Percentiles rank a stretch among this genome's conserved stretches.
Evolutionary conservation across 2,113 vertebrate species (phyloP).

Genomic region (Dicerorhinus sumatrensis): DNA sequence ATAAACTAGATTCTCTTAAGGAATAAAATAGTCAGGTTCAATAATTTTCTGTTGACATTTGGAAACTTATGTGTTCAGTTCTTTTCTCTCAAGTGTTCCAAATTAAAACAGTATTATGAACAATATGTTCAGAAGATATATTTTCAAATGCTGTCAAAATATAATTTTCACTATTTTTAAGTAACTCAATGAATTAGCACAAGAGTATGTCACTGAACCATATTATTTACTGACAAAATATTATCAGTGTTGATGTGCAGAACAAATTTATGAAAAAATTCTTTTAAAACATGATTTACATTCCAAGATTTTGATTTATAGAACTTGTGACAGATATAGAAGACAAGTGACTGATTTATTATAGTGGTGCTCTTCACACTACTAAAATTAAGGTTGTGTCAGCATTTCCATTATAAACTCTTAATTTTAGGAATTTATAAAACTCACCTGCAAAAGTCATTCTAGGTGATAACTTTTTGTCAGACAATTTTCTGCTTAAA

Average conservation of each 20-base stretch:
- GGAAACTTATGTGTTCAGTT: neutral
- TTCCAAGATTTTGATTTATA: constrained; percentile 73
- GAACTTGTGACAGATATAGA: neutral
- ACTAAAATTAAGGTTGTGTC: constrained; percentile 40
- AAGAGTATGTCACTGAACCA: constrained; percentile 41
- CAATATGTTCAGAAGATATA: neutral
- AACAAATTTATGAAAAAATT: constrained; percentile 68
- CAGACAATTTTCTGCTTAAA: constrained; percentile 5
- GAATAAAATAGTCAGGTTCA: neutral
- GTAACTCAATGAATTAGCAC: constrained; percentile 9
- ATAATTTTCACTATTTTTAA: constrained; percentile 32
- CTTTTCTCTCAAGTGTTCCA: neutral
- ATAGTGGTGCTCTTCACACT: neutral
- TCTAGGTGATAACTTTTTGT: constrained; percentile 66
- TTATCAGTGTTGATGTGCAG: constrained; percentile 62
- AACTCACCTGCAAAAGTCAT: constrained; percentile 12
- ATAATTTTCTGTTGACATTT: neutral
- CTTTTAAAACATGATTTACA: constrained; percentile 65
- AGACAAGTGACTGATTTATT: neutral
- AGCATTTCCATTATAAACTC: constrained; percentile 63
- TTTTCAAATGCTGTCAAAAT: constrained; percentile 35
- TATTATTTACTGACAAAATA: constrained; percentile 72
- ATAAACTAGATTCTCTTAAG: neutral
- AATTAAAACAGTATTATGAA: neutral
- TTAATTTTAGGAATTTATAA: constrained; percentile 67